These are phyloP conservation scores for Nesoenas mayeri DNA, from an alignment of 2,113 vertebrate genomes.

Conservation along the genomic window DNA sequence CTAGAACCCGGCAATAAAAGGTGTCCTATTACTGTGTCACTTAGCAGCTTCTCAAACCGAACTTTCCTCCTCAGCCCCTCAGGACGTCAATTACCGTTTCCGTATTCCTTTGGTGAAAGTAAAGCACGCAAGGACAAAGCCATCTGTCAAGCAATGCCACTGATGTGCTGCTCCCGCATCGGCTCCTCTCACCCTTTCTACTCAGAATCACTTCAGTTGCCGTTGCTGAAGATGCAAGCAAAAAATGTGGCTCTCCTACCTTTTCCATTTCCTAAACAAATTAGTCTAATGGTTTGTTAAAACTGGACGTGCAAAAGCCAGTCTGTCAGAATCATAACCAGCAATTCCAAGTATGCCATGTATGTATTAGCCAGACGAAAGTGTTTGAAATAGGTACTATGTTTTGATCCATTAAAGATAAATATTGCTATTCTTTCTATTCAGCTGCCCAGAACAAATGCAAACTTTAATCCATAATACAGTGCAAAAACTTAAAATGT, in stretches of 20 bases:
- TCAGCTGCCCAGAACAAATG: neutral
- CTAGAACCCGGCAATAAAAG: neutral
- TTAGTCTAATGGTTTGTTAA: neutral
- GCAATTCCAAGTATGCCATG: neutral
- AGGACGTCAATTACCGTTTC: neutral
- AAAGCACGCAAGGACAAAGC: neutral
- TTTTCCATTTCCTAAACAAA: neutral
- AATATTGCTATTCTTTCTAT: neutral
- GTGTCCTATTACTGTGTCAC: neutral
- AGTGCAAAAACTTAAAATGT: neutral
- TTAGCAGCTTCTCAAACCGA: neutral
- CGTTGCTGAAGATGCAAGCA: neutral
- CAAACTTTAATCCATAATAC: neutral
- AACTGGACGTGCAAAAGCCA: neutral
- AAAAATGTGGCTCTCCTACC: neutral
- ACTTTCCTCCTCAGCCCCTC: neutral
- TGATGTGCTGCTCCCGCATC: neutral
- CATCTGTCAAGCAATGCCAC: rapidly evolving
- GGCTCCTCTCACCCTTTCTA: neutral
- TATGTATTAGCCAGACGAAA: neutral
- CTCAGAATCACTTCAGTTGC: neutral
- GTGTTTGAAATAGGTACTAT: neutral
- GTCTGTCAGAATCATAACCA: neutral
- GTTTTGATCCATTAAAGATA: neutral
- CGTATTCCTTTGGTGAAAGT: rapidly evolving